These are phyloP conservation scores for Brachypteracias leptosomus DNA, from an alignment of 2,113 vertebrate genomes.

Conservation along the genomic window DNA sequence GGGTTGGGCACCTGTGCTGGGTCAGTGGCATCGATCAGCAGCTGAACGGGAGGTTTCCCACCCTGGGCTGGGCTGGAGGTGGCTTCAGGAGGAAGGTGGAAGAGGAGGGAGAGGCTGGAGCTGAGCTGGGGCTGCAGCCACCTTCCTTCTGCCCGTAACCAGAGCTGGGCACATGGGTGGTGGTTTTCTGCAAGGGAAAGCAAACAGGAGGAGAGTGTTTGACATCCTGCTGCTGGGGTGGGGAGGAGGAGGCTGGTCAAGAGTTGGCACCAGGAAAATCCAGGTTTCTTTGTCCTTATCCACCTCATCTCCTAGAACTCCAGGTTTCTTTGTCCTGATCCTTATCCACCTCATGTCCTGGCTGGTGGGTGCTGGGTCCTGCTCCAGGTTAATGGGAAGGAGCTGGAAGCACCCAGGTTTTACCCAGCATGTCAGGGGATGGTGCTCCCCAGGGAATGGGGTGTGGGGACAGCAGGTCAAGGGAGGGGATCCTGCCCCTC, in stretches of 20 bases:
- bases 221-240: neutral
- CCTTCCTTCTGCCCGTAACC: neutral
- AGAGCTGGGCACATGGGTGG: neutral
- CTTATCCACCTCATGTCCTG: neutral
- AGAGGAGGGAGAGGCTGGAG: neutral
- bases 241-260: neutral
- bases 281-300: neutral
- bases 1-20: neutral
- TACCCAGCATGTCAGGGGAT: neutral
- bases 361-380: fast-evolving
- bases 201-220: neutral
- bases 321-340: neutral
- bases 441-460: neutral
- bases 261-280: neutral
- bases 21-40: fast-evolving
- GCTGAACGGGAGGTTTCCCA: neutral
- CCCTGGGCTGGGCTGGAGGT: neutral
- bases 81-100: neutral
- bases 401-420: neutral
- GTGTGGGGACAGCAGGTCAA: neutral
- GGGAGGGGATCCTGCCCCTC: neutral
- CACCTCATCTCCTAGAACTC: fast-evolving
- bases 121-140: neutral
- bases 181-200: neutral
- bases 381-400: neutral